phyloP scores from a whole-genome alignment of 2,888 invertebrate genomes.

The Proisotoma minuta region DNA sequence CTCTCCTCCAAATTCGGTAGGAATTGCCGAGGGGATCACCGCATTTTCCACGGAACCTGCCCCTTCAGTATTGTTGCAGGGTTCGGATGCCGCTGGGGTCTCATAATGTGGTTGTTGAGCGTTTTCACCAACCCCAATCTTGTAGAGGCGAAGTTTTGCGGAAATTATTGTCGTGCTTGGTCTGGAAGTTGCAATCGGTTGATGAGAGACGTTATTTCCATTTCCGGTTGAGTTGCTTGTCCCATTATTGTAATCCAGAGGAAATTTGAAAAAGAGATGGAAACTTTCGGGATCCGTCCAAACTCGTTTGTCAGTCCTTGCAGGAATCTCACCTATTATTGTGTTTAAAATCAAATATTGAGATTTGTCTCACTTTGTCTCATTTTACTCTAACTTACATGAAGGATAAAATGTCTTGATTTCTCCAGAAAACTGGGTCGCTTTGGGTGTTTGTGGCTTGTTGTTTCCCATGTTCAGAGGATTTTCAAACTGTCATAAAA shows the following conservation, averaged over 20 bases:
- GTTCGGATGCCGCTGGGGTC: constrained; percentile 26
- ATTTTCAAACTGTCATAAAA: too few relatives aligned
- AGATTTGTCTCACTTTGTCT: neutral
- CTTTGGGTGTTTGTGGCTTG: neutral
- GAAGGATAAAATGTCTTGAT: neutral
- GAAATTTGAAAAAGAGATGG: constrained; percentile 58
- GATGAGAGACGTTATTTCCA: neutral
- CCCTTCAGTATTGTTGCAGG: constrained; percentile 44
- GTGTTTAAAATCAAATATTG: neutral
- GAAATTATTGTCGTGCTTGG: constrained; percentile 54
- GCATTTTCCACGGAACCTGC: constrained; percentile 19
- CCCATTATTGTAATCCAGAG: neutral
- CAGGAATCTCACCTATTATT: constrained; percentile 57
- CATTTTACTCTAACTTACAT: neutral
- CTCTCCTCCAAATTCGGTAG: constrained; percentile 10
- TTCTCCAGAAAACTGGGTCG: neutral
- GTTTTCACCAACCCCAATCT: constrained; percentile 44
- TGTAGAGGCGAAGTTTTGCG: constrained; percentile 56
- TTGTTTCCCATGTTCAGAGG: neutral
- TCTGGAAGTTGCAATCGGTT: constrained; percentile 15
- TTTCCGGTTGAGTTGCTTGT: neutral
- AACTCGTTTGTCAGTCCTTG: constrained; percentile 56
- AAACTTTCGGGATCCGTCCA: constrained; percentile 57
- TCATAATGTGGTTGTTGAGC: neutral
- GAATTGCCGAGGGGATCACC: constrained; percentile 16